Evolutionary conservation across 2,888 invertebrate genomes (phyloP).

Genomic region (Tetrapedia diversipes): DNA sequence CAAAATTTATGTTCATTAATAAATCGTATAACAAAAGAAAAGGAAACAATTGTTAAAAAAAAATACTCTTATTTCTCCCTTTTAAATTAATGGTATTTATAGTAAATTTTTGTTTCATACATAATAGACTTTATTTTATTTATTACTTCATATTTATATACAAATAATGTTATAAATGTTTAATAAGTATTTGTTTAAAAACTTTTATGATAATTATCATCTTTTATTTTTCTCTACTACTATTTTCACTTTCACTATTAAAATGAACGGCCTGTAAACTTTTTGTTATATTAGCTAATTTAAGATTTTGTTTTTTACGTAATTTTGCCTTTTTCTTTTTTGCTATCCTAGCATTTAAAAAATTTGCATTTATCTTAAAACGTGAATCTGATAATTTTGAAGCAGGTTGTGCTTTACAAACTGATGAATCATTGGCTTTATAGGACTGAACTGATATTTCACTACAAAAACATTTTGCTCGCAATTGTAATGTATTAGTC

Average conservation of each 20-base stretch:
- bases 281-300: constrained; percentile 35
- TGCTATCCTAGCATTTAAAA: constrained; percentile 34
- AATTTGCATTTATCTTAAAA: background rate
- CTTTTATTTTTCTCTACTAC: constrained; percentile 20
- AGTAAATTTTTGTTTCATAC: background rate
- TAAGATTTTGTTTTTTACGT: constrained; percentile 7
- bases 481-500: background rate
- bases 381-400: background rate
- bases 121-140: constrained; percentile 21
- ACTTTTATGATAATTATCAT: too few species aligned
- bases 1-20: constrained; percentile 29
- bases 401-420: background rate
- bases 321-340: constrained; percentile 38
- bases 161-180: background rate
- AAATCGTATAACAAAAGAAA: constrained; percentile 36
- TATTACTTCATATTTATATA: background rate
- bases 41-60: background rate
- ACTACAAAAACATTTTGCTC: background rate
- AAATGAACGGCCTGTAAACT: constrained; percentile 18
- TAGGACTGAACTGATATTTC: background rate
- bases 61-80: background rate
- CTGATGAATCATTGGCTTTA: background rate
- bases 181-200: background rate
- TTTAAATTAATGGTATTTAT: background rate
- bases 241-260: constrained; percentile 20